These are phyloP conservation scores for Grammomys surdaster DNA, from an alignment of 2,113 vertebrate genomes.

Conservation along the genomic window DNA sequence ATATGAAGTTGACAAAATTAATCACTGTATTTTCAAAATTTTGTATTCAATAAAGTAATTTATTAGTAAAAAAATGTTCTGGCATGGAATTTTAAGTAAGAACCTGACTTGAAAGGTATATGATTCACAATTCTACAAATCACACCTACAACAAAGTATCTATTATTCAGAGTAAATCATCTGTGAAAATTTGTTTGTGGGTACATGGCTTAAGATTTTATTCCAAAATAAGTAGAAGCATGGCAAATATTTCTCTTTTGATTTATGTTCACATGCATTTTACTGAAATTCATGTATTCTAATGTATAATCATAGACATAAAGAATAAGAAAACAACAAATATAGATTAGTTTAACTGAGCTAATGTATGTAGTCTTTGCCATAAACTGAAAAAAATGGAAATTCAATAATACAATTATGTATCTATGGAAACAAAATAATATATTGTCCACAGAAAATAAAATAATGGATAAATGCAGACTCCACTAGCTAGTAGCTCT, in stretches of 20 bases:
- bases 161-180: background rate
- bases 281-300: constrained; percentile 47
- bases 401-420: background rate
- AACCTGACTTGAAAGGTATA: background rate
- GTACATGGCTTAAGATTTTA: background rate
- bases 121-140: background rate
- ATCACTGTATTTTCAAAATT: background rate
- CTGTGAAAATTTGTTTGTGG: background rate
- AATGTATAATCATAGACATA: background rate
- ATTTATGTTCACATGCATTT: constrained; percentile 34
- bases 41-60: background rate
- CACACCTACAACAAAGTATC: background rate
- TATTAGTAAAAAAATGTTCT: background rate
- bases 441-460: background rate
- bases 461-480: background rate
- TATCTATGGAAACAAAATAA: background rate
- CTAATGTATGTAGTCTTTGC: background rate
- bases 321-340: constrained; percentile 9
- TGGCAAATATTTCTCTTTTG: background rate
- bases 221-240: background rate
- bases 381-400: background rate
- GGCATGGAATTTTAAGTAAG: background rate
- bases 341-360: constrained; percentile 50
- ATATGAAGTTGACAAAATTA: background rate
- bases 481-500: background rate